Conservation (phyloP, 1,140 invertebrate species). For the Heterodera schachtii region DNA sequence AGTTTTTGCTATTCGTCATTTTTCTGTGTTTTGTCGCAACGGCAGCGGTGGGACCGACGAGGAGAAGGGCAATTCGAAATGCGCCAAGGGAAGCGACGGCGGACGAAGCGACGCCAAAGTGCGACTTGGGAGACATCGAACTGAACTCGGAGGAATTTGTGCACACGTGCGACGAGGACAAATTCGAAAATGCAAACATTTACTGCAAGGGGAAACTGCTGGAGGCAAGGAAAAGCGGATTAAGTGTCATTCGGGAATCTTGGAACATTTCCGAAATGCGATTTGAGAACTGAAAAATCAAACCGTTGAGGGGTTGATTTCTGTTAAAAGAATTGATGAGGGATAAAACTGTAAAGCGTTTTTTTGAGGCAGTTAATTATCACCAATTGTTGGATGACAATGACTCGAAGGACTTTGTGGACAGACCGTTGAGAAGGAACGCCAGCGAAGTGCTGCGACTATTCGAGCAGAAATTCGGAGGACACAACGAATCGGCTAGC, state of each 20-base stretch:
- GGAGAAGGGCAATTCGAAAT: background rate
- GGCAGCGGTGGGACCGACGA: background rate
- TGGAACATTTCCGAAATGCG: no score
- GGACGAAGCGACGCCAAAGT: background rate
- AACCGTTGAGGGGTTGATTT: no score
- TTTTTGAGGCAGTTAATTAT: slow-evolving; percentile 78
- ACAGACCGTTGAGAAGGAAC: slow-evolving; percentile 35
- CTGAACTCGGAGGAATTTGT: slow-evolving; percentile 24
- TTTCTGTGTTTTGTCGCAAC: background rate
- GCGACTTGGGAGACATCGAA: slow-evolving; percentile 21
- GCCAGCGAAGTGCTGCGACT: slow-evolving; percentile 30
- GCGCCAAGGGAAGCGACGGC: background rate
- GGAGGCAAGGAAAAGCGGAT: slow-evolving; percentile 29
- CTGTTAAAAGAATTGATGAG: no score
- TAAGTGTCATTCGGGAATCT: no score
- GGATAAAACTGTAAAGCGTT: slow-evolving; percentile 72
- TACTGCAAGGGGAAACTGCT: slow-evolving; percentile 44
- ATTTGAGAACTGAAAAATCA: no score
- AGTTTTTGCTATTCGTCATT: background rate
- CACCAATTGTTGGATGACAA: slow-evolving; percentile 38
- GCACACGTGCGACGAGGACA: slow-evolving; percentile 38
- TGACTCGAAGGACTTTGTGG: slow-evolving; percentile 57
- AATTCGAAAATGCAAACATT: slow-evolving; percentile 40
- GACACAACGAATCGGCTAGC: slow-evolving; percentile 21
- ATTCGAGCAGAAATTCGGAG: slow-evolving; percentile 35